These are phyloP conservation scores for Drosophila anomelani DNA, from an alignment of 2,888 invertebrate species.

Conservation along the genomic window DNA sequence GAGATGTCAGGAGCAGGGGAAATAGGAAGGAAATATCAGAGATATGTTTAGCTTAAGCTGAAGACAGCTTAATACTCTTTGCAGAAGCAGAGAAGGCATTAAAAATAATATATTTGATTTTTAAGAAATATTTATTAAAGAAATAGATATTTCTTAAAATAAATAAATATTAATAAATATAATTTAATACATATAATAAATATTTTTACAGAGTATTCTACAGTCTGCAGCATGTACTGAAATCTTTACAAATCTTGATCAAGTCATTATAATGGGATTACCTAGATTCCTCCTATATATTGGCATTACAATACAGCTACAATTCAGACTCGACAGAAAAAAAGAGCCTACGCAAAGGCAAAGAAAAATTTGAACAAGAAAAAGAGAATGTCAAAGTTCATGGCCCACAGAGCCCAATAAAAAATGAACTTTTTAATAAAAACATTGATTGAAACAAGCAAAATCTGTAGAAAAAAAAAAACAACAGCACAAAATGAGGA, in stretches of 20 bases:
- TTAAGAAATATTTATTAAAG: background rate
- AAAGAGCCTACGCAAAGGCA: background rate
- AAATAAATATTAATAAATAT: background rate
- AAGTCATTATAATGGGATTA: conserved; percentile 38
- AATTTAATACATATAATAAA: background rate
- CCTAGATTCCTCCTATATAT: background rate
- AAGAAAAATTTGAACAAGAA: background rate
- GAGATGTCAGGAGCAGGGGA: background rate
- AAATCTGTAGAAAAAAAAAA: conserved; percentile 34
- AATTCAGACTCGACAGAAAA: conserved; percentile 1
- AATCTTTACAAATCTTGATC: no score
- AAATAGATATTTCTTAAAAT: background rate
- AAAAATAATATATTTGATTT: no score
- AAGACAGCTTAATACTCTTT: background rate
- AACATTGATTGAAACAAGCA: conserved; percentile 64
- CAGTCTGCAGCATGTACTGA: background rate
- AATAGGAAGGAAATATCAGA: background rate
- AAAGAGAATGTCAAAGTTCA: conserved; percentile 64
- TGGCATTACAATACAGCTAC: conserved; percentile 13
- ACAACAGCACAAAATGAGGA: conserved; percentile 45
- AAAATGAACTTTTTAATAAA: conserved; percentile 65
- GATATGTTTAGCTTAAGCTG: background rate
- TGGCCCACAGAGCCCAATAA: conserved; percentile 39
- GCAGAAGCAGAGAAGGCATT: background rate
- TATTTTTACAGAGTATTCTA: background rate